Conservation (phyloP, 2,113 vertebrate species). For the Platanista minor region DNA sequence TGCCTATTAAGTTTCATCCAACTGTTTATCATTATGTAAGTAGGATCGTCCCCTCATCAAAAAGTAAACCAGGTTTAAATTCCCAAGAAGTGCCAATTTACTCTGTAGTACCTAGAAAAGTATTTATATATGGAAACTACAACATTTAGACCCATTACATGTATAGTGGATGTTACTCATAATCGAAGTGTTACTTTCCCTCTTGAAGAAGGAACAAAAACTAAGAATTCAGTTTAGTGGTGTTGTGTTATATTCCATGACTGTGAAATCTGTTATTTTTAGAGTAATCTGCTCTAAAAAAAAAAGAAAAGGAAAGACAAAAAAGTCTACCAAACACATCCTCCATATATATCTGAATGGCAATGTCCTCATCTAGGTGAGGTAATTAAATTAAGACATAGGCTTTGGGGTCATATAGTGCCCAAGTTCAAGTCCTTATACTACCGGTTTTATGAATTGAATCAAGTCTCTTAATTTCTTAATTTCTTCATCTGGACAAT, state of each 20-base stretch:
- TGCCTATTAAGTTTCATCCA: neutral
- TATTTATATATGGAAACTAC: neutral
- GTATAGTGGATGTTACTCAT: neutral
- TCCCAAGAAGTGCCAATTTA: neutral
- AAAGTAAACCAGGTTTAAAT: conserved; percentile 16
- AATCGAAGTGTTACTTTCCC: neutral
- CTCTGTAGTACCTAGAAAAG: neutral
- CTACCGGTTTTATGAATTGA: neutral
- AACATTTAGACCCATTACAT: neutral
- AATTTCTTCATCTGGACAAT: neutral
- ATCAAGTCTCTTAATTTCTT: neutral
- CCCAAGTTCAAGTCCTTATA: neutral
- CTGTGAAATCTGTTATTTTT: conserved; percentile 32
- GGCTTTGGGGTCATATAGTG: neutral
- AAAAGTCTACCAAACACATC: neutral
- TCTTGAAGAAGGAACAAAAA: conserved; percentile 31
- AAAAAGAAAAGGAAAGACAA: neutral
- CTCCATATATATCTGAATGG: neutral
- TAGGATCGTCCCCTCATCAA: neutral
- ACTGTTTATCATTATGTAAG: neutral
- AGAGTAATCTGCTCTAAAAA: neutral
- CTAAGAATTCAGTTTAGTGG: neutral
- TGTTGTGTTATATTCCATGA: neutral
- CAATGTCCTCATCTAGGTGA: neutral
- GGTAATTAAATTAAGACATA: neutral